Evolutionary conservation across 2,113 vertebrate genomes (phyloP).

Genomic region (Picathartes gymnocephalus): DNA sequence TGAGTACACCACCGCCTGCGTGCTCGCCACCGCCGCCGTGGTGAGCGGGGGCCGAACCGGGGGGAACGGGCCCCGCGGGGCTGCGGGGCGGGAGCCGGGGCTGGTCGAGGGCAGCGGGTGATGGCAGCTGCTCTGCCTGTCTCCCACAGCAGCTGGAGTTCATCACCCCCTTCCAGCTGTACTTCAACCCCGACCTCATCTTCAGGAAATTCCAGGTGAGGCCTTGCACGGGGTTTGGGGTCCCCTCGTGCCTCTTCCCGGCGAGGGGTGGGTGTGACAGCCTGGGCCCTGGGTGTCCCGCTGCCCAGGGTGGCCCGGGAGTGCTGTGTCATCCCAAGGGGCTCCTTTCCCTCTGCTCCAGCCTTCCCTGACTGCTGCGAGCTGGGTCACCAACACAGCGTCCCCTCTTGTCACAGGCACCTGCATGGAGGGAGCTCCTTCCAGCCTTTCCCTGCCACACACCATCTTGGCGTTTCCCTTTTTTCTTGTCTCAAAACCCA

Average conservation of each 20-base stretch:
- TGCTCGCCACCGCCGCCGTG: no score
- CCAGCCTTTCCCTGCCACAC: not conserved
- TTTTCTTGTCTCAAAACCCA: not conserved
- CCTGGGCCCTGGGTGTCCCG: fast-evolving
- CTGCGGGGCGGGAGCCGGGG: not conserved
- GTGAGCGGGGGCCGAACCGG: not conserved
- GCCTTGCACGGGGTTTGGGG: not conserved
- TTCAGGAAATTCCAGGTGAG: conserved; percentile 83
- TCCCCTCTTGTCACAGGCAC: not conserved
- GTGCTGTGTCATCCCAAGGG: not conserved
- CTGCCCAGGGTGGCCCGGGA: not conserved
- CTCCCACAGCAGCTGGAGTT: conserved; percentile 81
- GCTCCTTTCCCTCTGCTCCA: fast-evolving
- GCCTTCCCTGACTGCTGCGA: fast-evolving
- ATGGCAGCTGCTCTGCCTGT: not conserved
- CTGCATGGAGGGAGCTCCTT: not conserved
- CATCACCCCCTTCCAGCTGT: conserved; percentile 85
- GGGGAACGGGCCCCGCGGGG: not conserved
- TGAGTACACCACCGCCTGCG: no score
- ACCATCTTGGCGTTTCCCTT: not conserved
- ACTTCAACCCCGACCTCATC: conserved; percentile 86
- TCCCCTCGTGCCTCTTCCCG: no score
- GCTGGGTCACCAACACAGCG: fast-evolving
- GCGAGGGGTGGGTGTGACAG: not conserved
- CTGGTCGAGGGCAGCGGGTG: not conserved